A percentile compares a stretch with the other conserved stretches of the same genome.
These are phyloP conservation scores for Clarias gariepinus DNA, from an alignment of 2,113 vertebrate genomes.

Conservation along the genomic window DNA sequence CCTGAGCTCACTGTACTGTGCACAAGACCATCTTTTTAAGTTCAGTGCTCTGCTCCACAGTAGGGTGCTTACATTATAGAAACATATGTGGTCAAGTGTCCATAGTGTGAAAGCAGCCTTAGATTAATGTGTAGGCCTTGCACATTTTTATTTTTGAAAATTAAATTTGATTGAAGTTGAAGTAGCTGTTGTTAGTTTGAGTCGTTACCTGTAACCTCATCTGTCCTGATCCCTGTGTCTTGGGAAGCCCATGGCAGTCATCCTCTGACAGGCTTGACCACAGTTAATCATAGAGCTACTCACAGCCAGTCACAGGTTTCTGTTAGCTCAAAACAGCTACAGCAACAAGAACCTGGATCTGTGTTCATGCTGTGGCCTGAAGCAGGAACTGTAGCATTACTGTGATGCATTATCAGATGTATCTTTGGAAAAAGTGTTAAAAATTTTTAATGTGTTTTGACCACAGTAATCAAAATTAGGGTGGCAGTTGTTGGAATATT, in stretches of 20 bases:
- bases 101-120: too few relatives aligned
- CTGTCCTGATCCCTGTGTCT: background rate
- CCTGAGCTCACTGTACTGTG: too few relatives aligned
- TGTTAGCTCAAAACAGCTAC: background rate
- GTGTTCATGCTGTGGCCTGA: too few relatives aligned
- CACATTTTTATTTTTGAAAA: background rate
- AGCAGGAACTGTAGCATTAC: too few relatives aligned
- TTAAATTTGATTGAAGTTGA: background rate
- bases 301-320: background rate
- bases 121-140: background rate
- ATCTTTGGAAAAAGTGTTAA: background rate
- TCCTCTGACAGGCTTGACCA: background rate
- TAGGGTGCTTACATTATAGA: too few relatives aligned
- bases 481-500: too few relatives aligned
- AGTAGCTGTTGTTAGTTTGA: background rate
- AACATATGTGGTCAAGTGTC: too few relatives aligned
- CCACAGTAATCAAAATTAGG: too few relatives aligned
- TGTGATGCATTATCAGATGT: too few relatives aligned
- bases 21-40: too few relatives aligned
- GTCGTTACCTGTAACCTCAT: background rate
- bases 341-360: background rate
- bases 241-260: background rate
- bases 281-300: background rate
- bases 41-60: too few relatives aligned
- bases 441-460: background rate